Base-by-base conservation (phyloP, 2,797 vertebrate species). In the Enteromius afrohamiltoni region DNA sequence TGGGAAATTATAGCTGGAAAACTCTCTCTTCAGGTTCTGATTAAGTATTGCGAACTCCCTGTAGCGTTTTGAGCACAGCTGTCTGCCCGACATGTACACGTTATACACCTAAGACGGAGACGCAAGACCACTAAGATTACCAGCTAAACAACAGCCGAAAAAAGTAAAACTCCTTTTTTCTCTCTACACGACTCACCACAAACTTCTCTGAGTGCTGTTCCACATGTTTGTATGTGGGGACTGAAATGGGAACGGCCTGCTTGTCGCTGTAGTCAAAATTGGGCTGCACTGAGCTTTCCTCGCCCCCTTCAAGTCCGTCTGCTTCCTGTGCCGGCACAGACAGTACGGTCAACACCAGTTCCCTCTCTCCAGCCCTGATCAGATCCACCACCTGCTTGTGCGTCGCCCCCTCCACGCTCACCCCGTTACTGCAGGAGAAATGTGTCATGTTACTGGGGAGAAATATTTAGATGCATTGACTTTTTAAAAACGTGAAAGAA, bases 321-420 rank as follows among this genome's bases (percentile, higher is more conserved):
- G 94, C 96, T 92, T 99, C 97, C 74, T 97, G 97, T 3, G 96
- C 94, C 0, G 98, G 98, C 37, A 99, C 96, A 0, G 98, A 97
- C 80, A 99, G 88, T 83, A 99, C 97, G 0, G 97, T 97, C 85
- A 99, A 94, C 60, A 98, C 94, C 91, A 99, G 91, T 93, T 99
- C 97, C 92, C 97, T 96, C 93, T 99, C 97, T 0, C 97, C 97
- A 0, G 97, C 97, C 0, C 98, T 96, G 91, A 99, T 99, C 94
- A 99, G 95, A 86, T 99, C 98, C 93, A 99, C 98, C 92, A 99
- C 98, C 90, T 99, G 98, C 93, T 99, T 99, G 90, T 99, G 98
- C 0, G 97, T 99, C 13, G 98, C 97, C 5, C 98, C 97, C 73
- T 99, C 98, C 8, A 99, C 97, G 0, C 97, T 99, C 91, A 98